These are phyloP conservation scores for Meteorus colon DNA, from an alignment of 2,888 invertebrate genomes.

Conservation along the genomic window DNA sequence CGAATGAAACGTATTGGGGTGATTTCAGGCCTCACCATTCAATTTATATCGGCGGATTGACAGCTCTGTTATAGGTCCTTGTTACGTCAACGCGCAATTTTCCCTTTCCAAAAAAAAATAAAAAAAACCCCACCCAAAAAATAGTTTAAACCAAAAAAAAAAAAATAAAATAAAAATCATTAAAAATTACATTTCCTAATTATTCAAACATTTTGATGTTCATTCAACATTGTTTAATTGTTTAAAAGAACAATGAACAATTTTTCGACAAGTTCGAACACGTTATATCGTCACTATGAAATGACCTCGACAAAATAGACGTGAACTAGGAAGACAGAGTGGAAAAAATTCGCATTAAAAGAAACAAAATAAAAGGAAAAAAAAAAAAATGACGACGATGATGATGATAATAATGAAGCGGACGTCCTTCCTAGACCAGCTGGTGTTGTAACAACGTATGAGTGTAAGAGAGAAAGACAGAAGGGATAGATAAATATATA, in stretches of 20 bases:
- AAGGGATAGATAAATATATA: constrained; percentile 44
- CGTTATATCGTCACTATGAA: not conserved
- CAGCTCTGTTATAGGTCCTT: constrained; percentile 71
- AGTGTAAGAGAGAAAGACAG: constrained; percentile 2
- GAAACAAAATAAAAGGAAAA: too few relatives aligned
- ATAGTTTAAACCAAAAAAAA: constrained; percentile 4
- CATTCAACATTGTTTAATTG: too few relatives aligned
- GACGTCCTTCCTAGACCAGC: constrained; percentile 68
- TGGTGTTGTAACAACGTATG: constrained; percentile 59
- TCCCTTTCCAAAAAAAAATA: constrained; percentile 31
- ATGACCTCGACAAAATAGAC: constrained; percentile 31
- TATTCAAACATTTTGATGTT: too few relatives aligned
- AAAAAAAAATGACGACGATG: constrained; percentile 25
- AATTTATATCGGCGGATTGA: constrained; percentile 71
- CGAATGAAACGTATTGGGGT: constrained; percentile 57
- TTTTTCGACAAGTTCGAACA: too few relatives aligned
- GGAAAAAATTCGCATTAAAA: constrained; percentile 14
- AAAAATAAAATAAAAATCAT: not conserved
- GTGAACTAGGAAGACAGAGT: constrained; percentile 16
- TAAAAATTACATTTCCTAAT: not conserved
- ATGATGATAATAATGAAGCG: constrained; percentile 52
- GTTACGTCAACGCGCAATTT: constrained; percentile 62
- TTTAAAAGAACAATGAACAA: too few relatives aligned
- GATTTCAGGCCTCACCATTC: constrained; percentile 69
- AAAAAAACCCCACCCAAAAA: not conserved